Percentiles rank a stretch among this genome's conserved stretches.
These are phyloP conservation scores for Macrophya annulata DNA, from an alignment of 2,888 invertebrate genomes.

Conservation along the genomic window DNA sequence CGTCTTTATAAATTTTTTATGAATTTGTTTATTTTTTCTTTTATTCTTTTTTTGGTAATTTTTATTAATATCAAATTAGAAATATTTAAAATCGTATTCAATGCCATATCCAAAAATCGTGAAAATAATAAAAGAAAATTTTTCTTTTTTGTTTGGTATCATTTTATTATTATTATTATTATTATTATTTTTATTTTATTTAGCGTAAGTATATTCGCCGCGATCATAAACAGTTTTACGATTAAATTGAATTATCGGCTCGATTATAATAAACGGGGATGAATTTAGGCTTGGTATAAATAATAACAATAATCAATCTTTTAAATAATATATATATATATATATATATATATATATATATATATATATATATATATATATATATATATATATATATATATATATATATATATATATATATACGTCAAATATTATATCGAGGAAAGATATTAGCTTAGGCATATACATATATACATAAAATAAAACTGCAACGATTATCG, in stretches of 20 bases:
- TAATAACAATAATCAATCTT: not conserved
- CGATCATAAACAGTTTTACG: not conserved
- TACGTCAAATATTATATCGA: no score
- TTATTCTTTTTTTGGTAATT: no score
- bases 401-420: no score
- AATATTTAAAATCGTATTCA: not conserved
- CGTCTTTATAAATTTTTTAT: not conserved
- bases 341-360: no score
- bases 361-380: no score
- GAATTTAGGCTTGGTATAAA: not conserved
- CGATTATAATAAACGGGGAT: not conserved
- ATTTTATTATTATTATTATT: not conserved
- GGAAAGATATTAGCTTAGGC: not conserved
- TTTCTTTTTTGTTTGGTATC: no score
- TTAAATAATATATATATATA: not conserved
- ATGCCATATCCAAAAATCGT: not conserved
- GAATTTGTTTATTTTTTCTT: not conserved
- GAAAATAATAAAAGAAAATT: no score
- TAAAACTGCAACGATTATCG: slow-evolving; percentile 9
- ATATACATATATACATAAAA: not conserved
- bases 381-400: no score
- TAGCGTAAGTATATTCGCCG: no score
- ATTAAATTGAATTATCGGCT: not conserved
- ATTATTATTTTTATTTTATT: not conserved
- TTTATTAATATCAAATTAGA: not conserved